These are phyloP conservation scores for Neoarius graeffei DNA, from an alignment of 2,113 vertebrate genomes.

Conservation along the genomic window DNA sequence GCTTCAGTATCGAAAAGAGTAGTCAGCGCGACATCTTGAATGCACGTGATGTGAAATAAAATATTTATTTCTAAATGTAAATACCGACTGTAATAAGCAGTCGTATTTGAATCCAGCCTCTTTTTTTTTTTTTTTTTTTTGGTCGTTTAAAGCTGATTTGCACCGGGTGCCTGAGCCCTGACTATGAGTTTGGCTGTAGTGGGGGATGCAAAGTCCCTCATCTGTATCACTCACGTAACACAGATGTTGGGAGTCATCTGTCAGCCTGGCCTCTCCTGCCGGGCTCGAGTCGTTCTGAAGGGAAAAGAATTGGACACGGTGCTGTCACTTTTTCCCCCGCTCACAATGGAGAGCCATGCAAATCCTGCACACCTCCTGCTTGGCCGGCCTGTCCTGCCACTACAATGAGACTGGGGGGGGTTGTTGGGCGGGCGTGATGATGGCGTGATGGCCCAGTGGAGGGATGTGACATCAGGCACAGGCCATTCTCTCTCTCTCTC, in stretches of 20 bases:
- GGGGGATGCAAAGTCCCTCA: slow-evolving; percentile 77
- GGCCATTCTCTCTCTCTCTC: slow-evolving; percentile 57
- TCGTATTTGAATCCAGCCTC: slow-evolving; percentile 59
- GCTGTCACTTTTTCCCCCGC: slow-evolving; percentile 97
- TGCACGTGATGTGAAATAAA: not conserved
- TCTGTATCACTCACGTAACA: slow-evolving; percentile 97
- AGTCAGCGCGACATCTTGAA: not conserved
- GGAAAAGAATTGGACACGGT: slow-evolving; percentile 99
- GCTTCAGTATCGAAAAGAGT: not conserved
- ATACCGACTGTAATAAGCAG: not conserved
- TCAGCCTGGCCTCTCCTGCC: slow-evolving; percentile 95
- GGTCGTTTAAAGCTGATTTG: slow-evolving; percentile 74
- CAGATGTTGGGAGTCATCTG: slow-evolving; percentile 99
- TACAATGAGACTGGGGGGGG: slow-evolving; percentile 78
- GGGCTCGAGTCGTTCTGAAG: slow-evolving; percentile 92
- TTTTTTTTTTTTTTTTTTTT: slow-evolving; percentile 61
- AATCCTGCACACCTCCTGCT: slow-evolving; percentile 88
- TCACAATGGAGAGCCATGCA: slow-evolving; percentile 97
- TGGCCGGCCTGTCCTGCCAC: slow-evolving; percentile 85
- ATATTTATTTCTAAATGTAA: not conserved
- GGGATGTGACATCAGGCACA: slow-evolving; percentile 92
- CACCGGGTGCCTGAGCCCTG: slow-evolving; percentile 62
- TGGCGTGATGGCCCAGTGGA: slow-evolving; percentile 66
- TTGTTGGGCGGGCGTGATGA: slow-evolving; percentile 50
- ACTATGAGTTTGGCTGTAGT: slow-evolving; percentile 54